phyloP scores from a whole-genome alignment of 2,888 invertebrate species.

The Pristionchus exspectatus region DNA sequence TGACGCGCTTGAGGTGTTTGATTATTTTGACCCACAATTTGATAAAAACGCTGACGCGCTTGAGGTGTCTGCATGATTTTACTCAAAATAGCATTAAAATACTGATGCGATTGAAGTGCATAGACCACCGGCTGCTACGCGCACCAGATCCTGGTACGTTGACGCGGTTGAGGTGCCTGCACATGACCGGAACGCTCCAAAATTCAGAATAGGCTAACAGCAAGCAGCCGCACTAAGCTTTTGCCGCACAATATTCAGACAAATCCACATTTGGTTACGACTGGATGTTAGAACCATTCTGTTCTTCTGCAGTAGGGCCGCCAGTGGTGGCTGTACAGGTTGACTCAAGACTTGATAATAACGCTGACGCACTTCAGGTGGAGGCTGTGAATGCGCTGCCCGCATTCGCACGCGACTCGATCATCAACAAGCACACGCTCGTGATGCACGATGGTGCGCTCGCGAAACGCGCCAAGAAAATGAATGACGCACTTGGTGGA shows the following conservation, averaged over 20 bases:
- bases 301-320: neutral
- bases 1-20: neutral
- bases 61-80: too few relatives aligned
- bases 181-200: neutral
- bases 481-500: neutral
- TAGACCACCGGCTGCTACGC: slow-evolving; percentile 65
- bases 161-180: neutral
- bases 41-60: too few relatives aligned
- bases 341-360: neutral
- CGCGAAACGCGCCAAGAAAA: slow-evolving; percentile 23
- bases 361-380: slow-evolving; percentile 18
- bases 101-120: too few relatives aligned
- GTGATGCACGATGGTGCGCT: neutral
- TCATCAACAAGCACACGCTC: slow-evolving; percentile 31
- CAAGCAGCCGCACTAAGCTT: too few relatives aligned
- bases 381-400: slow-evolving; percentile 7
- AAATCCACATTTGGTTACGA: too few relatives aligned
- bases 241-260: too few relatives aligned
- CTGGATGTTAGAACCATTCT: neutral
- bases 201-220: neutral
- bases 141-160: slow-evolving; percentile 67
- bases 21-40: too few relatives aligned
- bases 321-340: neutral
- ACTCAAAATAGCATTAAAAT: too few relatives aligned
- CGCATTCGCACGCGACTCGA: neutral